These are phyloP conservation scores for Ganaspis brasiliensis DNA, from an alignment of 2,888 invertebrate genomes.

Conservation along the genomic window DNA sequence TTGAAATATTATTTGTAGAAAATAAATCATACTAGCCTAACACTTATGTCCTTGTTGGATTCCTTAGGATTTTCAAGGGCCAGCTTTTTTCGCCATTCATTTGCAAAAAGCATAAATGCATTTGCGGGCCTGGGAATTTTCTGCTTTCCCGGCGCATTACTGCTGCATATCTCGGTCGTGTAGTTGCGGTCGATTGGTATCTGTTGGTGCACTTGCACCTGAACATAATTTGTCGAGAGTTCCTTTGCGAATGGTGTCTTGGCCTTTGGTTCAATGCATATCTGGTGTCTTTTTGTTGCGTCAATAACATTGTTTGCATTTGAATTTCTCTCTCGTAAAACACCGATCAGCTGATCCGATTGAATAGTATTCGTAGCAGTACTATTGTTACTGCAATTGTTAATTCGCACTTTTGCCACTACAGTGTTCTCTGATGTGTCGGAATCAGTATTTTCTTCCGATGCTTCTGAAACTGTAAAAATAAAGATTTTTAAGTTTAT, in stretches of 20 bases:
- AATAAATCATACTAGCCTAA: conserved; percentile 77
- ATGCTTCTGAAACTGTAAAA: conserved; percentile 3
- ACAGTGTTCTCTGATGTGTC: background rate
- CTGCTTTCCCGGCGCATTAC: conserved; percentile 63
- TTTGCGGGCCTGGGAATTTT: conserved; percentile 85
- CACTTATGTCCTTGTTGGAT: conserved; percentile 85
- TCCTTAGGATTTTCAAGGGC: conserved; percentile 83
- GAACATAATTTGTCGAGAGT: conserved; percentile 58
- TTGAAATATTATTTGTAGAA: too few species aligned
- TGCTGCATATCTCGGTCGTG: conserved; percentile 1
- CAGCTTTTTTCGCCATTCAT: conserved; percentile 83
- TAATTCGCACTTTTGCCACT: conserved; percentile 38
- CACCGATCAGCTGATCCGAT: conserved; percentile 66
- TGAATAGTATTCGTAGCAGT: conserved; percentile 46
- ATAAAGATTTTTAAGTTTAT: background rate
- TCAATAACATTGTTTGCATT: conserved; percentile 49
- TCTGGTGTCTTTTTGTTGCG: conserved; percentile 60
- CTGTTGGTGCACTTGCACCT: conserved; percentile 63
- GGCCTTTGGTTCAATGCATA: conserved; percentile 64
- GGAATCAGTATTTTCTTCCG: background rate
- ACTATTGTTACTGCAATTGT: conserved; percentile 2
- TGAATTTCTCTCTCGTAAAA: conserved; percentile 67
- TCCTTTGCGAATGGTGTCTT: conserved; percentile 52
- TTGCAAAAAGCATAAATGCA: conserved; percentile 85
- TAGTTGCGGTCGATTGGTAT: conserved; percentile 45